Evolutionary conservation across 2,888 invertebrate genomes (phyloP).

Genomic region (Beris morrisii): DNA sequence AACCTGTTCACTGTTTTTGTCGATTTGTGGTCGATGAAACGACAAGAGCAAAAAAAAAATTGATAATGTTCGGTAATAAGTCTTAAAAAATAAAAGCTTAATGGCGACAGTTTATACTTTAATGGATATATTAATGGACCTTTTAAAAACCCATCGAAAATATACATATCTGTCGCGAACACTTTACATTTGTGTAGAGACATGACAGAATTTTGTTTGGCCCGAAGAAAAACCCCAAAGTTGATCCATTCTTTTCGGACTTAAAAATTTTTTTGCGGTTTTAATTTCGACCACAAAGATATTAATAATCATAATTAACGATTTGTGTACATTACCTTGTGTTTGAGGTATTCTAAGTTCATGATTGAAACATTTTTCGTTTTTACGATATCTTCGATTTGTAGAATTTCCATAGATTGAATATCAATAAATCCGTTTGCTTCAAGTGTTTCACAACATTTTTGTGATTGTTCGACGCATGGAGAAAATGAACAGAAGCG

Average conservation of each 20-base stretch:
- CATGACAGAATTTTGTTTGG: conserved; percentile 1
- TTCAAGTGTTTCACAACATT: conserved; percentile 73
- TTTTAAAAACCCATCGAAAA: conserved; percentile 30
- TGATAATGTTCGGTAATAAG: conserved; percentile 31
- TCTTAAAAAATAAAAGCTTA: conserved; percentile 20
- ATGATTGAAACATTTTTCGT: conserved; percentile 67
- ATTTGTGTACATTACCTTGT: conserved; percentile 58
- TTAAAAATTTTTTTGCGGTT: conserved; percentile 29
- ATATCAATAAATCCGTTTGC: conserved; percentile 81
- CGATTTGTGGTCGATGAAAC: background rate
- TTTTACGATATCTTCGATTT: conserved; percentile 73
- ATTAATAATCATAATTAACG: background rate
- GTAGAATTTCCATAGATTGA: conserved; percentile 84
- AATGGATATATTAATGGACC: conserved; percentile 30
- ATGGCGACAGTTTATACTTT: conserved; percentile 17
- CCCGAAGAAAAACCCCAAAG: background rate
- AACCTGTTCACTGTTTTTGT: conserved; percentile 14
- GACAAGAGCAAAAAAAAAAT: background rate
- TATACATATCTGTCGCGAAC: conserved; percentile 6
- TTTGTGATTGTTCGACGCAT: conserved; percentile 98
- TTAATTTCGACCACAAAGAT: background rate
- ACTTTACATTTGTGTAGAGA: background rate
- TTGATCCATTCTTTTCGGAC: conserved; percentile 22
- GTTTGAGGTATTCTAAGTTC: conserved; percentile 70
- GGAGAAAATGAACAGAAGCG: conserved; percentile 97